Evolutionary conservation across 1,140 invertebrate genomes (phyloP).

Genomic region (Euwallacea fornicatus): DNA sequence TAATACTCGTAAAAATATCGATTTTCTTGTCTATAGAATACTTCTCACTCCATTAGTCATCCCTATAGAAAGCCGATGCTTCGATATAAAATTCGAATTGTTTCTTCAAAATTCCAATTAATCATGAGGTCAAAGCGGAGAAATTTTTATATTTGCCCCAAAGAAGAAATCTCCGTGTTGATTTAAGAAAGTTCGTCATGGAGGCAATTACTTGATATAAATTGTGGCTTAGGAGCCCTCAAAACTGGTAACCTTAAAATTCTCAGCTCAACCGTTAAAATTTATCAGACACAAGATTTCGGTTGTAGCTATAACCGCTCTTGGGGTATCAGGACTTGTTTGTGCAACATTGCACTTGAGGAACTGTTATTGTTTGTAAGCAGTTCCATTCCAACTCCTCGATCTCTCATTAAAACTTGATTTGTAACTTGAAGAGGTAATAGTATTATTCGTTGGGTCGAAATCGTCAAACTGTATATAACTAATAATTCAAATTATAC

Average conservation of each 20-base stretch:
- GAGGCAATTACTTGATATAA: too few relatives aligned
- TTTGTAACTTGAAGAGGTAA: neutral
- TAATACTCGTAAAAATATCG: slow-evolving; percentile 19
- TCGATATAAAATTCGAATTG: slow-evolving; percentile 5
- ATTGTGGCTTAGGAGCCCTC: neutral
- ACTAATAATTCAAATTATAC: slow-evolving; percentile 12
- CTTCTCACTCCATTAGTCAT: slow-evolving; percentile 13
- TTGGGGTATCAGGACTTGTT: too few relatives aligned
- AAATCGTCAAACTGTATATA: neutral
- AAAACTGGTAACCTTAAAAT: neutral
- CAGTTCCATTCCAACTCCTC: neutral
- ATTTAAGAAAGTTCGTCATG: too few relatives aligned
- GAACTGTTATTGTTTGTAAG: neutral
- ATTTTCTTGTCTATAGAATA: slow-evolving; percentile 18
- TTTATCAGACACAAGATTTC: too few relatives aligned
- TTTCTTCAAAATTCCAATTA: slow-evolving; percentile 2
- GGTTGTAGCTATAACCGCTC: too few relatives aligned
- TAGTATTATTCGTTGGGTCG: neutral
- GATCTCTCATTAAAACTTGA: slow-evolving; percentile 3
- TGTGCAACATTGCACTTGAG: too few relatives aligned
- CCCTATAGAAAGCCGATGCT: slow-evolving; percentile 1
- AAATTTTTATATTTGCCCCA: too few relatives aligned
- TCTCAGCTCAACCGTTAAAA: neutral
- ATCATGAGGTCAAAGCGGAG: neutral
- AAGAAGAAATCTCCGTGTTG: too few relatives aligned